These are phyloP conservation scores for Papilio polytes DNA, from an alignment of 1,140 invertebrate genomes.

Conservation along the genomic window DNA sequence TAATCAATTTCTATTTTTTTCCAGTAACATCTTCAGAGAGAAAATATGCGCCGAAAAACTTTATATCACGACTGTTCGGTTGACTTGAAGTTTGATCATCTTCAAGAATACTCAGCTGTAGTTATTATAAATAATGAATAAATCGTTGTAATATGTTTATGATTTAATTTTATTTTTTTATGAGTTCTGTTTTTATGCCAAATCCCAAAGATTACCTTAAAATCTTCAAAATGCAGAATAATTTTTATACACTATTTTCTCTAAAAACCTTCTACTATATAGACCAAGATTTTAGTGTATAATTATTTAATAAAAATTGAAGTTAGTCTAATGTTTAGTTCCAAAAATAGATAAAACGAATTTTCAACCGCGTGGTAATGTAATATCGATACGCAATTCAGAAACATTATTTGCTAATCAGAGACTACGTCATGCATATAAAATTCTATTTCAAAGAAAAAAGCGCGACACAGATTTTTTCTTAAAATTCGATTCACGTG, in stretches of 20 bases:
- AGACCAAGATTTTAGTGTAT: too few species aligned
- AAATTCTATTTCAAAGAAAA: background rate
- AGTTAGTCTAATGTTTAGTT: too few species aligned
- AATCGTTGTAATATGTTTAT: background rate
- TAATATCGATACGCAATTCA: background rate
- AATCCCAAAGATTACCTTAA: too few species aligned
- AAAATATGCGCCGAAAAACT: background rate
- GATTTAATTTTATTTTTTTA: background rate
- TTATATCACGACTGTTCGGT: background rate
- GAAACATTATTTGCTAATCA: background rate
- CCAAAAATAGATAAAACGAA: too few species aligned
- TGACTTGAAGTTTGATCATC: background rate
- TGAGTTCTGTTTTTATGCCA: background rate
- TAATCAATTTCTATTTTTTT: background rate
- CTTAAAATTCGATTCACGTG: background rate
- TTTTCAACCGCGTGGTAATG: too few species aligned
- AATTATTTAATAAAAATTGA: too few species aligned
- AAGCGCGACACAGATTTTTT: background rate
- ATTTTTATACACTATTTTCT: background rate
- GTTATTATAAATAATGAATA: slow-evolving; percentile 2
- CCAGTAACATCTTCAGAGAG: background rate
- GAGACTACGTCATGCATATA: background rate
- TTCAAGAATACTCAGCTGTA: background rate
- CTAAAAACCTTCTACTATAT: background rate
- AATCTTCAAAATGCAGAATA: background rate